Percentiles rank a stretch among this genome's conserved stretches.
Conservation (phyloP, 2,113 vertebrate genomes). For the Octodon degus region DNA sequence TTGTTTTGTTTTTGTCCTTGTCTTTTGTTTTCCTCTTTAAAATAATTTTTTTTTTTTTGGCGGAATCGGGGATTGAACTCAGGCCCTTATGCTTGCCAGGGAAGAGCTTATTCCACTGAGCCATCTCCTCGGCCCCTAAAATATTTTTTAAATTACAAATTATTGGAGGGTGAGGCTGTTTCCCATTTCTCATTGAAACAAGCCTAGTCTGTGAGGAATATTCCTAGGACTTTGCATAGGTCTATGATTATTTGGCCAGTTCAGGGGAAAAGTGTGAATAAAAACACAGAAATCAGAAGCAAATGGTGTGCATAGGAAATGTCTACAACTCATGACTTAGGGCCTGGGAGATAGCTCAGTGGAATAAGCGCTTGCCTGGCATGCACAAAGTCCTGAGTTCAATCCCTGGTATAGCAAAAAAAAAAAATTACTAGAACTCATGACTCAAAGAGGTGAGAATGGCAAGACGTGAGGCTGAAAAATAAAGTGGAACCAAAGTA, state of each 20-base stretch:
- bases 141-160: constrained; percentile 12
- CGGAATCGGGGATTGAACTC: too few species aligned
- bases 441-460: not conserved
- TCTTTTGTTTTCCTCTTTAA: too few species aligned
- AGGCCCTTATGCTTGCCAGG: too few species aligned
- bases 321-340: not conserved
- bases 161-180: constrained; percentile 4
- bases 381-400: too few species aligned
- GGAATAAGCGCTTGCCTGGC: too few species aligned
- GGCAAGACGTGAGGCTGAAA: not conserved
- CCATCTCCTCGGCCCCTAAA: too few species aligned
- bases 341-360: too few species aligned
- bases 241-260: not conserved
- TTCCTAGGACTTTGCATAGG: constrained; percentile 24
- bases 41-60: too few species aligned
- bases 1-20: too few species aligned
- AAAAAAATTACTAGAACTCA: not conserved
- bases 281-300: not conserved
- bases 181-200: not conserved
- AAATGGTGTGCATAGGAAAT: not conserved
- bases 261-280: not conserved
- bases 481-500: not conserved
- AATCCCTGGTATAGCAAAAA: too few species aligned
- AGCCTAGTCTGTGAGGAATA: not conserved
- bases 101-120: too few species aligned